phyloP scores from a whole-genome alignment of 1,140 invertebrate species.

The Drosophila lacertosa region DNA sequence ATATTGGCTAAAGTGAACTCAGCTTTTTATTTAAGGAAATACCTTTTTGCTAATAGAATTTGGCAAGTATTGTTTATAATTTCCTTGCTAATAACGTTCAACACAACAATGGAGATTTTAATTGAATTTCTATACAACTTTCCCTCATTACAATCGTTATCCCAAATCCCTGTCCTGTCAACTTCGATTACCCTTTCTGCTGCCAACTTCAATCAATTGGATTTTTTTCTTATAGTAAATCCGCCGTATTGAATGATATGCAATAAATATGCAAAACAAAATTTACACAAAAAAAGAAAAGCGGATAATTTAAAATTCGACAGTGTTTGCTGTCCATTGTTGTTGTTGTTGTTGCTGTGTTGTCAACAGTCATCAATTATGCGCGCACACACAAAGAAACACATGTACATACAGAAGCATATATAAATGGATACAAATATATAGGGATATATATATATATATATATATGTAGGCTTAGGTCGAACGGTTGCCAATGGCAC shows the following conservation, averaged over 20 bases:
- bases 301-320: slow-evolving; percentile 67
- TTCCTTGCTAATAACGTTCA: no score
- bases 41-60: background rate
- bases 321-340: slow-evolving; percentile 30
- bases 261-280: slow-evolving; percentile 46
- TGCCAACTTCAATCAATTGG: slow-evolving; percentile 14
- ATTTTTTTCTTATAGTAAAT: slow-evolving; percentile 6
- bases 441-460: background rate
- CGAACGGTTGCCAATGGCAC: slow-evolving; percentile 17
- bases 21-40: background rate
- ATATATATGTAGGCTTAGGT: slow-evolving; percentile 14
- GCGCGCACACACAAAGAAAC: slow-evolving; percentile 35
- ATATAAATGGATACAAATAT: background rate
- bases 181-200: background rate
- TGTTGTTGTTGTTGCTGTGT: slow-evolving; percentile 47
- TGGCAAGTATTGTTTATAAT: no score
- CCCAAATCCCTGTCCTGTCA: background rate
- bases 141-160: background rate
- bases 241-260: slow-evolving; percentile 22
- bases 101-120: background rate
- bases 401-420: slow-evolving; percentile 1
- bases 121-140: background rate
- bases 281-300: slow-evolving; percentile 21
- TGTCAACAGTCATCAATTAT: slow-evolving; percentile 79
- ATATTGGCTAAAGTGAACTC: no score